Percentiles rank a stretch among this genome's conserved stretches.
Evolutionary conservation across 1,140 invertebrate species (phyloP).

Genomic region (Drosophila nannoptera): DNA sequence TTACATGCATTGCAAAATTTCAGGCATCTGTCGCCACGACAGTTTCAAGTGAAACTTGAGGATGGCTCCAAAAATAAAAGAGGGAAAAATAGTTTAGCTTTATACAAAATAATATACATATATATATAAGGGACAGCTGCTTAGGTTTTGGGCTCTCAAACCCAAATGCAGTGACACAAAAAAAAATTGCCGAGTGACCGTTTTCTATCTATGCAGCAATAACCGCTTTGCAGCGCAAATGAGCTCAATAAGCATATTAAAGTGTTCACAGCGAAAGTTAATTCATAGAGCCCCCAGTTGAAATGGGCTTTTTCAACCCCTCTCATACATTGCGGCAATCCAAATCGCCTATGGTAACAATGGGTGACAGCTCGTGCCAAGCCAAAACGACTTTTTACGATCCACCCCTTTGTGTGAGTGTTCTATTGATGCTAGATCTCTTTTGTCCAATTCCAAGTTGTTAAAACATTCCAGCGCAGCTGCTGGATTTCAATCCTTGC

Average conservation of each 20-base stretch:
- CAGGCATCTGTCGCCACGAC: conserved; percentile 31
- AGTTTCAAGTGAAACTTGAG: conserved; percentile 59
- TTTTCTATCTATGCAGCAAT: conserved; percentile 22
- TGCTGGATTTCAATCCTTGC: conserved; percentile 32
- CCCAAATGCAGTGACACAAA: conserved; percentile 15
- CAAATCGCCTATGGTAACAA: conserved; percentile 25
- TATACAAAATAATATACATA: too few relatives aligned
- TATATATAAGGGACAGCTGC: conserved; percentile 22
- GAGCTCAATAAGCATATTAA: conserved; percentile 35
- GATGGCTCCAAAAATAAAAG: conserved; percentile 16
- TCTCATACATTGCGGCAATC: conserved; percentile 18
- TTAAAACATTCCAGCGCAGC: conserved; percentile 31
- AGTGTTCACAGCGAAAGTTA: conserved; percentile 29
- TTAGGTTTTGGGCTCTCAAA: conserved; percentile 1
- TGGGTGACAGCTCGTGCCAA: conserved; percentile 37
- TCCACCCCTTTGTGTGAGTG: conserved; percentile 36
- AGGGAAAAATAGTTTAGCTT: background rate
- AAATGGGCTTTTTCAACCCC: conserved; percentile 24
- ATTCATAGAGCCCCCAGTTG: conserved; percentile 18
- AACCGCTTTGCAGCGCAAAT: conserved; percentile 12
- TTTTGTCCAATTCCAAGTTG: conserved; percentile 31
- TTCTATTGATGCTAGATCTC: conserved; percentile 18
- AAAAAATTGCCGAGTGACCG: conserved; percentile 15
- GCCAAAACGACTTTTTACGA: conserved; percentile 14
- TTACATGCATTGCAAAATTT: conserved; percentile 44